Evolutionary conservation across 2,113 vertebrate species (phyloP).

Genomic region (Vidua macroura): DNA sequence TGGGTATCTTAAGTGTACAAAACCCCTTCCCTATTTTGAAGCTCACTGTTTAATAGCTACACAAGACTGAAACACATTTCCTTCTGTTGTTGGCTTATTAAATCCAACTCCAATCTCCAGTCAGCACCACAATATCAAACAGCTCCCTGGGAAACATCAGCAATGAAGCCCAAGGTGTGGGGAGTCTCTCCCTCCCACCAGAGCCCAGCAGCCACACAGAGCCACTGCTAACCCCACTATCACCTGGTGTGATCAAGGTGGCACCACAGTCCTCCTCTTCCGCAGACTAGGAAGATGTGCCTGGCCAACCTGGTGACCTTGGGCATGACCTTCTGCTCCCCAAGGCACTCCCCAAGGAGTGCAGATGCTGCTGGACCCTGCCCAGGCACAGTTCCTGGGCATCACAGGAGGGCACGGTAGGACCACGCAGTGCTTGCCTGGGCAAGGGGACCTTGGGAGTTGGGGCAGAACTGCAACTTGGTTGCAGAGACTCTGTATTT

Average conservation of each 20-base stretch:
- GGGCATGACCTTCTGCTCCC: background rate
- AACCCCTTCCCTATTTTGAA: background rate
- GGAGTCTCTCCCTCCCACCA: background rate
- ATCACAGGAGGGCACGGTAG: background rate
- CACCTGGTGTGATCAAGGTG: rapidly evolving
- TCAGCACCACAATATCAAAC: background rate
- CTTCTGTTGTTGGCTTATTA: background rate
- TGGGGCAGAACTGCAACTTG: background rate
- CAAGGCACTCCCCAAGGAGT: background rate
- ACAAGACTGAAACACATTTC: background rate
- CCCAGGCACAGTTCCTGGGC: rapidly evolving
- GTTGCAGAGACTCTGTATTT: background rate
- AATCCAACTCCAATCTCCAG: background rate
- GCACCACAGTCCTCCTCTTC: background rate
- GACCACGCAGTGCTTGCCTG: rapidly evolving
- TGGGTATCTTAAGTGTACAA: background rate
- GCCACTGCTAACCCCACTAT: background rate
- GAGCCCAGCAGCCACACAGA: background rate
- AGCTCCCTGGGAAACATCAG: background rate
- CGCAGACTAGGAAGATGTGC: rapidly evolving
- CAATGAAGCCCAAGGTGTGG: background rate
- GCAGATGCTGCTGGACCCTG: background rate
- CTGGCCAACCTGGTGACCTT: rapidly evolving
- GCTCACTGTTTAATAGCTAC: background rate
- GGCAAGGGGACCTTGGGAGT: background rate